A percentile compares a stretch with the other conserved stretches of the same genome.
Conservation (phyloP, 2,797 vertebrate genomes). For the Scleropages formosus region DNA sequence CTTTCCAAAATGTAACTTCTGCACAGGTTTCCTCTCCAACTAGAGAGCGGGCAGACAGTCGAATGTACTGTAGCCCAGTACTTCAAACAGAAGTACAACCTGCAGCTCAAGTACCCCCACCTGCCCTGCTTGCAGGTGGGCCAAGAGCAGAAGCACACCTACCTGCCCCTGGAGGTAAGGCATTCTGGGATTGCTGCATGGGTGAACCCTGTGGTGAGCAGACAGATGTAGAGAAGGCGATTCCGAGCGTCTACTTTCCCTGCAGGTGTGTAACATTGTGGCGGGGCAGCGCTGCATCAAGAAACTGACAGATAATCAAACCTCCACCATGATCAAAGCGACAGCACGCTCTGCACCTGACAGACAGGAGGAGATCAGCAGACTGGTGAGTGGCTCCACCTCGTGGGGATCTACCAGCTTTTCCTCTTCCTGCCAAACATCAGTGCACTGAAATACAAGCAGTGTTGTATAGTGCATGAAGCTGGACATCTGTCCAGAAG, state of each 20-base stretch:
- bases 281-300: conserved; percentile 96
- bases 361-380: conserved; percentile 95
- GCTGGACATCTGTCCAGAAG: no score
- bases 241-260: not conserved
- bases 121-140: conserved; percentile 97
- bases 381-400: conserved; percentile 76
- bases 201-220: not conserved
- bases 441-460: no score
- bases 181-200: conserved; percentile 5
- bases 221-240: not conserved
- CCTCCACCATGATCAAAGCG: conserved; percentile 98
- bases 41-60: conserved; percentile 97
- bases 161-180: conserved; percentile 96
- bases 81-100: conserved; percentile 98
- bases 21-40: conserved; percentile 90
- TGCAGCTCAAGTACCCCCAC: conserved; percentile 98
- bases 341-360: conserved; percentile 95
- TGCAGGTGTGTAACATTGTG: conserved; percentile 96
- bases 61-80: conserved; percentile 99
- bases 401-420: conserved; percentile 1
- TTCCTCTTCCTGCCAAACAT: no score
- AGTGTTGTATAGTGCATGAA: no score
- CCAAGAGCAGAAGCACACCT: conserved; percentile 98
- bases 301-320: conserved; percentile 98
- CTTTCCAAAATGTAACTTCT: no score